Conservation (phyloP, 1,140 invertebrate species). For the Sarcophaga bullata region DNA sequence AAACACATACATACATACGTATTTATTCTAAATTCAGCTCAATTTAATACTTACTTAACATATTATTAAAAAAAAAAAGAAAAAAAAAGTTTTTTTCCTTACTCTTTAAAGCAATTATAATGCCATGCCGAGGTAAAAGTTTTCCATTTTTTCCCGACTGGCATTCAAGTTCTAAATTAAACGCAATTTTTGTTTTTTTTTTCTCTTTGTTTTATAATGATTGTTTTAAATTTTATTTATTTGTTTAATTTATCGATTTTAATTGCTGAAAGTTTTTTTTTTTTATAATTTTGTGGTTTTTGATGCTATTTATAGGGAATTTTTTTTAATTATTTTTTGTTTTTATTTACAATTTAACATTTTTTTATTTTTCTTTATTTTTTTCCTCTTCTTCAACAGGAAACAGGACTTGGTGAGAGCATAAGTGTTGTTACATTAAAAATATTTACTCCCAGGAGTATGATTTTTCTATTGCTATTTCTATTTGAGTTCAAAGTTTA, state of each 20-base stretch:
- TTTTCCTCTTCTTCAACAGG: neutral
- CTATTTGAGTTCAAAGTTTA: neutral
- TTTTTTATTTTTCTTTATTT: neutral
- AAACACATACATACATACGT: neutral
- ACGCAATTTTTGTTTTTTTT: neutral
- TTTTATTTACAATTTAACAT: conserved; percentile 19
- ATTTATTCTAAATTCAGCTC: neutral
- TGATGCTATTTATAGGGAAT: neutral
- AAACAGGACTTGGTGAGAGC: neutral
- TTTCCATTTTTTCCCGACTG: too few species aligned
- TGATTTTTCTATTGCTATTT: neutral
- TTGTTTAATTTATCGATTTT: too few species aligned
- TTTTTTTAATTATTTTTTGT: neutral
- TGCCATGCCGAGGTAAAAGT: too few species aligned
- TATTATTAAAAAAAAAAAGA: too few species aligned
- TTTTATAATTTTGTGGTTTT: neutral
- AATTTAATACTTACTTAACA: neutral
- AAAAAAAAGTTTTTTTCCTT: too few species aligned
- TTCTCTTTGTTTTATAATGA: neutral
- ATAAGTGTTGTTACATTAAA: neutral
- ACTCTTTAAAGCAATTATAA: neutral
- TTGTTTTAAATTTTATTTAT: neutral
- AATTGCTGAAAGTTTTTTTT: neutral
- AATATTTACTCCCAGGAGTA: neutral
- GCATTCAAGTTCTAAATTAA: neutral